Evolutionary conservation across 2,888 invertebrate genomes (phyloP).

Genomic region (Omphaloscelis lunosa): DNA sequence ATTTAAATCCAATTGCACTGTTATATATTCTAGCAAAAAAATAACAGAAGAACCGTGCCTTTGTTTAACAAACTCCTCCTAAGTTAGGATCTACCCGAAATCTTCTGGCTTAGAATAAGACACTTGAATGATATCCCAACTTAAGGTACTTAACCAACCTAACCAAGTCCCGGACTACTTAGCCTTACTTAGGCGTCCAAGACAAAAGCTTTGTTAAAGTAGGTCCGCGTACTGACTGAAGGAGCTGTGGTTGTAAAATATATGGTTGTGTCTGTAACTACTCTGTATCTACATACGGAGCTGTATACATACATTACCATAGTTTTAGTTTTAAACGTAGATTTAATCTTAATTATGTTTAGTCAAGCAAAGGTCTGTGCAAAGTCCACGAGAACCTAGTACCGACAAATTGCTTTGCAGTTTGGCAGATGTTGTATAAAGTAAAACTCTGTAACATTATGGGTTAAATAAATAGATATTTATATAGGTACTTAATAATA

Average conservation of each 20-base stretch:
- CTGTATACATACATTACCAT: background rate
- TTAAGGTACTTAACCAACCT: conserved; percentile 40
- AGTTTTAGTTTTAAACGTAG: background rate
- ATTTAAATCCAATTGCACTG: background rate
- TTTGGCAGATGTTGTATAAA: background rate
- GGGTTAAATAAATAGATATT: background rate
- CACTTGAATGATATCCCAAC: conserved; percentile 56
- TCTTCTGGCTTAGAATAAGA: conserved; percentile 38
- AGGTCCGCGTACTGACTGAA: background rate
- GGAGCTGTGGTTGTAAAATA: background rate
- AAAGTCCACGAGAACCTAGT: background rate
- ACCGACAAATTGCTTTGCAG: background rate
- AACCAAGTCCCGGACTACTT: conserved; percentile 36
- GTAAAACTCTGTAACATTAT: background rate
- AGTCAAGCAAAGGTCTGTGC: background rate
- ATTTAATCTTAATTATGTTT: background rate
- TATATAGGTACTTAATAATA: background rate
- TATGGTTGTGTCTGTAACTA: background rate
- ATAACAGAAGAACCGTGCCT: conserved; percentile 12
- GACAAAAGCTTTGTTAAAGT: conserved; percentile 9
- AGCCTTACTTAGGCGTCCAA: conserved; percentile 23
- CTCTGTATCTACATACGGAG: background rate
- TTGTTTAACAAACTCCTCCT: conserved; percentile 26
- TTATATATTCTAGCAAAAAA: conserved; percentile 13
- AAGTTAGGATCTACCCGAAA: conserved; percentile 46